phyloP scores from a whole-genome alignment of 2,888 invertebrate species.

The Hirudinaria manillensis region DNA sequence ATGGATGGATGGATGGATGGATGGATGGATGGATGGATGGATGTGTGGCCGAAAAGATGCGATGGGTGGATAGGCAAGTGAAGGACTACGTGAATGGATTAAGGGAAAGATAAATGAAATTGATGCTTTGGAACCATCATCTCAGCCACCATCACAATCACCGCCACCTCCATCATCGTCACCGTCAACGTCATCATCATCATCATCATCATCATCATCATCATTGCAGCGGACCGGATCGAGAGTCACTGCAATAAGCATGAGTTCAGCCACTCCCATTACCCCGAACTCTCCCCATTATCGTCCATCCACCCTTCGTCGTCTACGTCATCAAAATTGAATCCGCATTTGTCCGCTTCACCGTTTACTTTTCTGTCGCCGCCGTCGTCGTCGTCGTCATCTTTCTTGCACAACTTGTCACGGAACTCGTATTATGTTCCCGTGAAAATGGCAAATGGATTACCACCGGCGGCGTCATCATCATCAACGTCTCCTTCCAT shows the following conservation, averaged over 20 bases:
- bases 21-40: too few relatives aligned
- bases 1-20: too few relatives aligned
- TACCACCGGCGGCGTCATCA: neutral
- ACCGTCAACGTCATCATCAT: neutral
- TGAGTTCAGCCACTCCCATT: neutral
- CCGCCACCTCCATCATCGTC: neutral
- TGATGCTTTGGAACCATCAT: neutral
- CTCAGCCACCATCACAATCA: neutral
- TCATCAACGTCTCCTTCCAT: neutral
- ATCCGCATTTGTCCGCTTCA: too few relatives aligned
- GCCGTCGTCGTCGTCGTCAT: neutral
- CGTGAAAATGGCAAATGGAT: too few relatives aligned
- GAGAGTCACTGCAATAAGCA: neutral
- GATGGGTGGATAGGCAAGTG: too few relatives aligned
- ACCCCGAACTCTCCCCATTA: neutral
- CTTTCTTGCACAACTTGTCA: too few relatives aligned
- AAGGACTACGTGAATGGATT: too few relatives aligned
- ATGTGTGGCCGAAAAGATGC: too few relatives aligned
- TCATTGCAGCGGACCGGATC: neutral
- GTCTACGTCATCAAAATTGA: neutral
- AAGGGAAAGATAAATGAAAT: too few relatives aligned
- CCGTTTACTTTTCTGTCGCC: neutral
- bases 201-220: constrained; percentile 16
- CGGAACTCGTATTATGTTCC: too few relatives aligned
- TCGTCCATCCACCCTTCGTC: neutral